phyloP scores from a whole-genome alignment of 2,113 vertebrate genomes.

The Tyrannus savana region DNA sequence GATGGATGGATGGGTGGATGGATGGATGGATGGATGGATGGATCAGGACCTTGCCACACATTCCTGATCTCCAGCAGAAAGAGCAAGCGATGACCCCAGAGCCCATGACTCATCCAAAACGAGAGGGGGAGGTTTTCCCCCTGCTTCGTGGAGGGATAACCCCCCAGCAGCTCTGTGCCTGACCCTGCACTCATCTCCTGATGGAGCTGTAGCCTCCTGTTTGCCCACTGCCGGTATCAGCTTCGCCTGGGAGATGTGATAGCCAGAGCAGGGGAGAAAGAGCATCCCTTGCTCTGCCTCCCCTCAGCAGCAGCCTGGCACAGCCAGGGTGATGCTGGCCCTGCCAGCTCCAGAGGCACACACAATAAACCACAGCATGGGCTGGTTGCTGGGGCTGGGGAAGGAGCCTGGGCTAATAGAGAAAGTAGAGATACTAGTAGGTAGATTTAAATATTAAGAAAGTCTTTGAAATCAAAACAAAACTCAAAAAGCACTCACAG shows the following conservation, averaged over 20 bases:
- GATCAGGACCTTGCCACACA: fast-evolving
- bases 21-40: not conserved
- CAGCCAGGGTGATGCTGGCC: fast-evolving
- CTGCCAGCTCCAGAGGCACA: not conserved
- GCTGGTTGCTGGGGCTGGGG: not conserved
- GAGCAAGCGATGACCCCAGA: not conserved
- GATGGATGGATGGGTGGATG: fast-evolving
- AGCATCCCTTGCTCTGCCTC: not conserved
- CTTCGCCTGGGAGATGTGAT: fast-evolving
- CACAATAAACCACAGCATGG: fast-evolving
- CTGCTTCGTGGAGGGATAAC: not conserved
- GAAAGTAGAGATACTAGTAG: not conserved
- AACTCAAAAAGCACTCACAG: not conserved
- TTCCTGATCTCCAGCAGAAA: not conserved
- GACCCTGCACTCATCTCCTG: not conserved
- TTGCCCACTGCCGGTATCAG: not conserved
- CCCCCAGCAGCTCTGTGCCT: not conserved
- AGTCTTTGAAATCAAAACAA: not conserved
- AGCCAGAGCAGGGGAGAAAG: fast-evolving
- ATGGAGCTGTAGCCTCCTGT: not conserved
- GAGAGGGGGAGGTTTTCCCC: not conserved
- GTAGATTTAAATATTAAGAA: not conserved
- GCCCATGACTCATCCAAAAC: not conserved
- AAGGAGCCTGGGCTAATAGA: not conserved
- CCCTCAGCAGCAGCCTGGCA: not conserved